Percentiles rank a stretch among this genome's conserved stretches.
Evolutionary conservation across 2,888 invertebrate species (phyloP).

Genomic region (Sarcophaga variegata): DNA sequence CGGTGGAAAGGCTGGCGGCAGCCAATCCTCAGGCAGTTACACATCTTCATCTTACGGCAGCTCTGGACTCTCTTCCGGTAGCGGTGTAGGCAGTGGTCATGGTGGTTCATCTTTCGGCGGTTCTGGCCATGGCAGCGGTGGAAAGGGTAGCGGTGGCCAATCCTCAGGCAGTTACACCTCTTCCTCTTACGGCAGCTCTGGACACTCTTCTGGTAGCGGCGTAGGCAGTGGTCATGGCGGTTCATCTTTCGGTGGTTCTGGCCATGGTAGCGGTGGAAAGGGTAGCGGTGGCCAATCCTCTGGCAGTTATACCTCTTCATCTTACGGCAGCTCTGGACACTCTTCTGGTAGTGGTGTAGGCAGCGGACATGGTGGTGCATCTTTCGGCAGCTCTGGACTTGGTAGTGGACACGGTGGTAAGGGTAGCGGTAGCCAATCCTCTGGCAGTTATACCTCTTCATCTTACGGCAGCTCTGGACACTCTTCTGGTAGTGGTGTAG

Average conservation of each 20-base stretch:
- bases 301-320: not conserved
- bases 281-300: no score
- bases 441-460: slow-evolving; percentile 4
- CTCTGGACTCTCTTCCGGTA: no score
- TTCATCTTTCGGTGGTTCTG: slow-evolving; percentile 1
- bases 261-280: not conserved
- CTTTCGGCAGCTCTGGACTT: not conserved
- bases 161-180: not conserved
- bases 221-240: slow-evolving; percentile 11
- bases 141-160: no score
- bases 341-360: slow-evolving; percentile 5
- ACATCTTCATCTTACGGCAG: not conserved
- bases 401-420: not conserved
- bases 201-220: not conserved
- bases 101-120: not conserved
- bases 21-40: not conserved
- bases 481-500: not conserved
- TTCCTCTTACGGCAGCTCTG: not conserved
- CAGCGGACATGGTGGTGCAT: slow-evolving; percentile 4
- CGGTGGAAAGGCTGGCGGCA: no score
- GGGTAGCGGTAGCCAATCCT: not conserved
- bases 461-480: not conserved
- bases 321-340: not conserved
- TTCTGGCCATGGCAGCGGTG: not conserved
- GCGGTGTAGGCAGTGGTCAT: no score